Base-by-base conservation (phyloP, 1,140 invertebrate species). In the Dendroctonus valens region DNA sequence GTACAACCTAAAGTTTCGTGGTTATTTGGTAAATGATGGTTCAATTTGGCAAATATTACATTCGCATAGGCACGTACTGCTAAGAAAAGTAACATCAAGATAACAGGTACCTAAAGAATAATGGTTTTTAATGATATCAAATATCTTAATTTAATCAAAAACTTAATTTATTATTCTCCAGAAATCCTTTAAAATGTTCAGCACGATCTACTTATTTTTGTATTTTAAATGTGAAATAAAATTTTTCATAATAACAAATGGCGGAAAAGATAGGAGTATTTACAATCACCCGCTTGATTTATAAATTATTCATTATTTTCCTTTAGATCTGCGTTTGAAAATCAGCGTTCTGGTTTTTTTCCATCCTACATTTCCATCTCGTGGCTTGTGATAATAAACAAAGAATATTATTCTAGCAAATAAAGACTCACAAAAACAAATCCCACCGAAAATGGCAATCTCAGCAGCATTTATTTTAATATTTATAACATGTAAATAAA, bases 401-500 rank as follows among this genome's bases (percentile, higher is more conserved):
- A 7, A 9, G 15, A 38, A 37, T 54, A 40, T 54, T 54, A 54
- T 54, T 54, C 26, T 39, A 5, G 52, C 39, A 54, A 54, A 54
- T 54, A 54, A 54, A 38, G 52, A 54, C 26, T 54, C 52, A 6
- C 52, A 54, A 54, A 26, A 15, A 54, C 52, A 40, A 37, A 38
- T 54, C 52, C 52, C 37, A 8, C 12, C 52, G 5, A 54, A 54
- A 54, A 54, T 8, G 52, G 52, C 52, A 15, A 54, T 54, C 15
- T 42, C 55, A n/a, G 5, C 39, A 41, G 26, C 55, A 44, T 41
- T 12, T 37, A 9, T 9, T 42, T 58, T 58, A 58, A 58, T 12
- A 58, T 58, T 58, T 58, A 58, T 58, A 58, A 42, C 14, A 58
- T 58, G 55, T 58, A 58, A 58, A 58, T 58, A 58, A 58, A 58